Evolutionary conservation across 2,888 invertebrate species (phyloP).

Genomic region (Mylabris sibirica): DNA sequence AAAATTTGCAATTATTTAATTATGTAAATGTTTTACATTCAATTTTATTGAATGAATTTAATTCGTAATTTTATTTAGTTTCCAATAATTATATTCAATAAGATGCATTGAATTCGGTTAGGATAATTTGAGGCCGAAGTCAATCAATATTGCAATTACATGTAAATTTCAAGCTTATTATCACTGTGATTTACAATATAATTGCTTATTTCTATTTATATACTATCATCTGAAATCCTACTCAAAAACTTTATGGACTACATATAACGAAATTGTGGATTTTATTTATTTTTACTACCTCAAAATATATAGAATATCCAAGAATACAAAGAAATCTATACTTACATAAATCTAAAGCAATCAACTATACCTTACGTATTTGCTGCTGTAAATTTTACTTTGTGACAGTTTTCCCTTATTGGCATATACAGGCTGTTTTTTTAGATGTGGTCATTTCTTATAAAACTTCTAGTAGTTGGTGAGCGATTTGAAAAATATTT

Average conservation of each 20-base stretch:
- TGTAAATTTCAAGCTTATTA: slow-evolving; percentile 21
- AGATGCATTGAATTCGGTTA: background rate
- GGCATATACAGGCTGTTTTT: too few species aligned
- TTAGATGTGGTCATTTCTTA: too few species aligned
- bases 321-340: background rate
- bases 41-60: background rate
- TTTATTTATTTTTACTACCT: background rate
- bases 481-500: too few species aligned
- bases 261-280: background rate
- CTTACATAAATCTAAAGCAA: background rate
- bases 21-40: background rate
- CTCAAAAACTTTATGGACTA: too few species aligned
- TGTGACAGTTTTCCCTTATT: background rate
- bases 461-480: too few species aligned
- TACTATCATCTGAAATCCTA: too few species aligned
- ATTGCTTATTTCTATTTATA: background rate
- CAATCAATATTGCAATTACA: slow-evolving; percentile 27
- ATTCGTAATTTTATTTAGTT: background rate
- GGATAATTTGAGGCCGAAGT: background rate
- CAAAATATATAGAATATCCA: background rate
- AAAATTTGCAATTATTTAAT: background rate
- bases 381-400: background rate
- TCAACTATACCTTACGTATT: slow-evolving; percentile 1
- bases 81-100: background rate
- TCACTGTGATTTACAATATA: background rate